Base-by-base conservation (phyloP, 2,113 vertebrate genomes). In the Solenodon paradoxus region DNA sequence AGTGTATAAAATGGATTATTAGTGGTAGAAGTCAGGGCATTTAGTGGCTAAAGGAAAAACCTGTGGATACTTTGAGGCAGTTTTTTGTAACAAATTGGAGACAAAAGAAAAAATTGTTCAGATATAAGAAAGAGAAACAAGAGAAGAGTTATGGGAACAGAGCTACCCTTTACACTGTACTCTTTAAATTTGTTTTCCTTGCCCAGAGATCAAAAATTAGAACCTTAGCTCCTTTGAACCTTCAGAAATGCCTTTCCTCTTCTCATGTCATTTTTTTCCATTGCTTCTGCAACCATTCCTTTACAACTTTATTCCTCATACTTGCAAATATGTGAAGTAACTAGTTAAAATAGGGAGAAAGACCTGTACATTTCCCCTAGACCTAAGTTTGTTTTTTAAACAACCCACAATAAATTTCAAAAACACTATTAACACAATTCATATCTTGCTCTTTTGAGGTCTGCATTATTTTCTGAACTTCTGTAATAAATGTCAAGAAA, bases 141-240 rank as follows among this genome's bases (percentile, higher is more conserved):
- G 68, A 47, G n/a, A 87, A 68, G 6, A 79, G 9, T 20, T 47
- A 28, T 59, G 19, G 42, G 35, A 19, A 19, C 22, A 64, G 26
- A 26, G 9, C 9, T 10, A 5, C 13, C 16, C 20, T 90, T 64
- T 53, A 69, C 71, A 47, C 71, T 91, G 28, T 72, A 71, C 75
- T 87, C 55, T 77, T 92, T 28, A 55, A 80, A 61, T 17, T 92
- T 86, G 66, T 51, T 90, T 86, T 72, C 53, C 42, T 79, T 83
- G 5, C 32, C 47, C 51, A 1, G 9, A 19, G 9, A 83, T 78
- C 22, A 64, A 93, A 84, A 80, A 49, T 16, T 38, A 2, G 51
- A 63, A 35, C 2, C 32, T 55, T 49, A 57, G 9, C 19, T 72
- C 8, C 42, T 85, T 87, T 10, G 38, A 7, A 69, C 20, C 57